These are phyloP conservation scores for Trissolcus japonicus DNA, from an alignment of 2,888 invertebrate species.

Conservation along the genomic window DNA sequence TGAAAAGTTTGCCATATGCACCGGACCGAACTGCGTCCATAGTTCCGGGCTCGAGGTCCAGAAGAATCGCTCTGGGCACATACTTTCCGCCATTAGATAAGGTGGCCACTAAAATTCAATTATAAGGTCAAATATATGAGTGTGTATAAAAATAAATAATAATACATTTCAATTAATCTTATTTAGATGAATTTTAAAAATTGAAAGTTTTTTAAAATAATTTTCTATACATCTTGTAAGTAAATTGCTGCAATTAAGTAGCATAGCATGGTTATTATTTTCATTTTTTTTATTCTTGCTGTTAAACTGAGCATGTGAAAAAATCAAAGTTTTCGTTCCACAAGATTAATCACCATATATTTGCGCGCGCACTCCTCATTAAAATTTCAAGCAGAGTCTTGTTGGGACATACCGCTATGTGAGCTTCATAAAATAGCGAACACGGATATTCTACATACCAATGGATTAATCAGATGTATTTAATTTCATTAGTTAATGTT, in stretches of 20 bases:
- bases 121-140: conserved; percentile 31
- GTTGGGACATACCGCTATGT: conserved; percentile 21
- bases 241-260: too few species aligned
- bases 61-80: conserved; percentile 81
- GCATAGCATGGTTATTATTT: too few species aligned
- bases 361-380: neutral
- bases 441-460: neutral
- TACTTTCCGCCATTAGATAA: conserved; percentile 82
- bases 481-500: too few species aligned
- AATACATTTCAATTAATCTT: neutral
- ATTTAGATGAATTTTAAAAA: too few species aligned
- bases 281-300: too few species aligned
- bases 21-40: conserved; percentile 84
- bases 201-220: too few species aligned
- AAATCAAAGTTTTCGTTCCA: neutral
- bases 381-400: conserved; percentile 7
- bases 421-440: conserved; percentile 12
- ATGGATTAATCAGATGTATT: neutral
- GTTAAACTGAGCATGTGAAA: neutral
- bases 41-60: conserved; percentile 84
- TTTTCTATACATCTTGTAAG: too few species aligned
- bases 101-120: conserved; percentile 78
- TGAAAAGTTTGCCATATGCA: conserved; percentile 81
- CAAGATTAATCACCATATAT: conserved; percentile 1
- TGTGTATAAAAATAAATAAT: conserved; percentile 1